Evolutionary conservation across 1,140 invertebrate species (phyloP).

Genomic region (Drosophila teissieri): DNA sequence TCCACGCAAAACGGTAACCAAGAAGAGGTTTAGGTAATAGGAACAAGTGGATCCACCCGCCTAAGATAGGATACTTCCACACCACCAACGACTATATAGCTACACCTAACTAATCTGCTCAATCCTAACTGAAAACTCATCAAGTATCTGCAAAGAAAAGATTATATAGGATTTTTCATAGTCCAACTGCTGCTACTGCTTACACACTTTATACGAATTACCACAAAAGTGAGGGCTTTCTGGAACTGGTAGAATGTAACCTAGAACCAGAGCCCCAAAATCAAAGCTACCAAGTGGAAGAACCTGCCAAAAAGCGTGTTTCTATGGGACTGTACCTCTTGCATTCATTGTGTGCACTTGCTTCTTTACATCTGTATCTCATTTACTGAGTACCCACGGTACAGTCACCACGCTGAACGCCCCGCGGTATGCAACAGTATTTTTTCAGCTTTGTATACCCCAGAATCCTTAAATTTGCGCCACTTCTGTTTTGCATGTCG

Average conservation of each 20-base stretch:
- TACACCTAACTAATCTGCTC: no score
- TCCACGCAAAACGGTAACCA: not conserved
- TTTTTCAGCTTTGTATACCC: not conserved
- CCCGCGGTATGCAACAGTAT: slow-evolving; percentile 55
- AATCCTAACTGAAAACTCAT: no score
- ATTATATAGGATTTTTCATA: no score
- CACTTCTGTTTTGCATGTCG: slow-evolving; percentile 74
- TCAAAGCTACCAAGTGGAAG: not conserved
- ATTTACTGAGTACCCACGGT: slow-evolving; percentile 5
- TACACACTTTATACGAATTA: no score
- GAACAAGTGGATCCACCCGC: no score
- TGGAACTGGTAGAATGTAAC: no score
- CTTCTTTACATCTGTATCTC: slow-evolving; percentile 25
- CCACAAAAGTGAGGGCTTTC: no score
- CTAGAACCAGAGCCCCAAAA: not conserved
- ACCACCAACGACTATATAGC: no score
- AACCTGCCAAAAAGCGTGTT: not conserved
- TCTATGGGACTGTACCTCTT: not conserved
- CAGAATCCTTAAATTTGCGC: slow-evolving; percentile 52
- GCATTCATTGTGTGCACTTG: slow-evolving; percentile 41
- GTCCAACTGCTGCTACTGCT: no score
- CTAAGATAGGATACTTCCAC: no score
- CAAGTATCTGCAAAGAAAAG: no score
- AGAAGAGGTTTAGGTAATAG: no score
- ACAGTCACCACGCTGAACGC: slow-evolving; percentile 6